A percentile compares a stretch with the other conserved stretches of the same genome.
Evolutionary conservation across 2,888 invertebrate species (phyloP).

Genomic region (Thera britannica): DNA sequence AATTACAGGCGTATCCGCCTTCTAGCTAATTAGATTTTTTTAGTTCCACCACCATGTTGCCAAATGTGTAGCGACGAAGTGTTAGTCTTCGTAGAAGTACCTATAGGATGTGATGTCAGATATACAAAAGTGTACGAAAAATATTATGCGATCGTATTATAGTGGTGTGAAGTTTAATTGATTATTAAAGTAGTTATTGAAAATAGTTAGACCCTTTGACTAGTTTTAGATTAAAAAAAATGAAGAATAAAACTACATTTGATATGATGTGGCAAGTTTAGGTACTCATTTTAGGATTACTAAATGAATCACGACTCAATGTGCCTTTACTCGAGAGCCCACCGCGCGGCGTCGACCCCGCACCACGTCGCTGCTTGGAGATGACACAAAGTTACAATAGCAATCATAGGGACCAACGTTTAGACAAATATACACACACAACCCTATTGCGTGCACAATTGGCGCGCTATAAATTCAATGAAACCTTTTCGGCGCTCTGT

Average conservation of each 20-base stretch:
- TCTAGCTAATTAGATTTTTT: constrained; percentile 78
- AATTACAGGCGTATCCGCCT: constrained; percentile 71
- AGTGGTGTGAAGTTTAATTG: constrained; percentile 80
- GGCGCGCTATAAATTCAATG: constrained; percentile 67
- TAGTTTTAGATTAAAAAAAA: constrained; percentile 73
- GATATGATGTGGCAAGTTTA: constrained; percentile 62
- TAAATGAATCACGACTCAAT: constrained; percentile 79
- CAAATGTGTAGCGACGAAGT: constrained; percentile 75
- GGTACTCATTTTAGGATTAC: constrained; percentile 73
- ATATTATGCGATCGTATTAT: constrained; percentile 60
- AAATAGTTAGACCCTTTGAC: constrained; percentile 69
- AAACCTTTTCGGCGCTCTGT: constrained; percentile 53
- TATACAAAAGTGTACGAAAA: constrained; percentile 71
- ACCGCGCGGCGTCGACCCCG: constrained; percentile 74
- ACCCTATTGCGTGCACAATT: constrained; percentile 65
- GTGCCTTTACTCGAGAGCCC: constrained; percentile 82
- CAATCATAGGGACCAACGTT: constrained; percentile 84
- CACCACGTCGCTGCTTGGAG: constrained; percentile 61
- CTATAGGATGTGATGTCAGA: constrained; percentile 76
- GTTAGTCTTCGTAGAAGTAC: constrained; percentile 70
- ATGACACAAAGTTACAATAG: constrained; percentile 75
- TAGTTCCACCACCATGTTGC: constrained; percentile 83
- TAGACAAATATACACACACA: constrained; percentile 79
- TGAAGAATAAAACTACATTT: constrained; percentile 61
- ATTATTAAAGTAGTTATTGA: constrained; percentile 64